A percentile compares a stretch with the other conserved stretches of the same genome.
These are phyloP conservation scores for Teleogryllus occipitalis DNA, from an alignment of 1,140 invertebrate species.

Conservation along the genomic window DNA sequence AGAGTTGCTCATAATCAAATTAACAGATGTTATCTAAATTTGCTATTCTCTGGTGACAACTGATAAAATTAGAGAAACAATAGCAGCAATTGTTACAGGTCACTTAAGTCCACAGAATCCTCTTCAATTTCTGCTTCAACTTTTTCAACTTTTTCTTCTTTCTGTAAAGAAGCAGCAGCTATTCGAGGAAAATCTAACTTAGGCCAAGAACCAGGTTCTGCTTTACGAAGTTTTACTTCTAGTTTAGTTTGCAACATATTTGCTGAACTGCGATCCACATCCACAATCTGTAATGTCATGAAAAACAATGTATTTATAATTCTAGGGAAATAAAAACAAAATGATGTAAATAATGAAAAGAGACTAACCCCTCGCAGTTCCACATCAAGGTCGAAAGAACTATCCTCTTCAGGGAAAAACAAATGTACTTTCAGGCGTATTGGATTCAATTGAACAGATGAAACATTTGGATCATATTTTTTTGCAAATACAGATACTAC, in stretches of 20 bases:
- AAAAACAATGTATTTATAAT: neutral
- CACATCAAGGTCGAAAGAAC: constrained; percentile 67
- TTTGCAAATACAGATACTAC: constrained; percentile 86
- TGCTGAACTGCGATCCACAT: constrained; percentile 58
- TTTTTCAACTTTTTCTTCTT: constrained; percentile 25
- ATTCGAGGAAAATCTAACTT: constrained; percentile 54
- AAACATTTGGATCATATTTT: constrained; percentile 70
- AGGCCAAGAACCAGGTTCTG: constrained; percentile 71
- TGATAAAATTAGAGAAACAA: neutral
- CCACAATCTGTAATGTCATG: constrained; percentile 48
- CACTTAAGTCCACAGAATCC: constrained; percentile 41
- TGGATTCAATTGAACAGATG: constrained; percentile 73
- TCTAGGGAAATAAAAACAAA: neutral
- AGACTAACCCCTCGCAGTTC: constrained; percentile 74
- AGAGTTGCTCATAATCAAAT: too few relatives aligned
- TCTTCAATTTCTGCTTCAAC: constrained; percentile 33
- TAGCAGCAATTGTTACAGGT: constrained; percentile 26
- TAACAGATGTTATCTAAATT: too few relatives aligned
- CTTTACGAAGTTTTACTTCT: constrained; percentile 88
- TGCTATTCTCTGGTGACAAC: too few relatives aligned
- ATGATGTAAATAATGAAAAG: neutral
- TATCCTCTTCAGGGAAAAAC: constrained; percentile 66
- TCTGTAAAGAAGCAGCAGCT: neutral
- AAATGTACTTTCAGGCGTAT: constrained; percentile 69
- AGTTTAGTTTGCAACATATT: constrained; percentile 87